Conservation (phyloP, 2,113 vertebrate species). For the Macquaria australasica region DNA sequence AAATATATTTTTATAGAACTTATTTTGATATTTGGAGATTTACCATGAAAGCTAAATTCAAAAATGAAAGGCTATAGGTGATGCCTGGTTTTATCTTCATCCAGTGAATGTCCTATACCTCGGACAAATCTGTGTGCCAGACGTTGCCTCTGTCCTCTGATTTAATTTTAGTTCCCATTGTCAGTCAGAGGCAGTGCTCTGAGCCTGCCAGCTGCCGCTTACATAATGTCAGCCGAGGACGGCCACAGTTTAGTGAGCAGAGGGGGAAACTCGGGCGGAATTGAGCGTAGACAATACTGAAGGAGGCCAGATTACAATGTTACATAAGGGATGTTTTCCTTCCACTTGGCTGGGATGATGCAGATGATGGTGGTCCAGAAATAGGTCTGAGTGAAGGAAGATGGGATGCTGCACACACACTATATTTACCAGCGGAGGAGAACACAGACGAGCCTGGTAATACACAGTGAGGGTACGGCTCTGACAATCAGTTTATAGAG, state of each 20-base stretch:
- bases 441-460: neutral
- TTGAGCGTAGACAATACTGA: slow-evolving; percentile 44
- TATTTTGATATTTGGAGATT: neutral
- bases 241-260: slow-evolving; percentile 63
- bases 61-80: neutral
- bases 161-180: slow-evolving; percentile 67
- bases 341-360: slow-evolving; percentile 64
- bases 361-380: slow-evolving; percentile 67
- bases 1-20: neutral
- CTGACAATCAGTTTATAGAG: neutral
- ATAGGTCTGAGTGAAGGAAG: slow-evolving; percentile 51
- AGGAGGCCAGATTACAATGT: slow-evolving; percentile 49
- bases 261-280: slow-evolving; percentile 40
- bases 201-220: slow-evolving; percentile 65
- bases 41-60: neutral
- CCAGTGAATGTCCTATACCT: slow-evolving; percentile 8
- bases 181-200: slow-evolving; percentile 57
- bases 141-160: slow-evolving; percentile 21
- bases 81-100: neutral
- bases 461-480: neutral
- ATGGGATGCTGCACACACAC: slow-evolving; percentile 38
- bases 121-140: slow-evolving; percentile 21
- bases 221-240: slow-evolving; percentile 68
- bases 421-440: slow-evolving; percentile 23
- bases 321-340: slow-evolving; percentile 72